Percentiles rank a stretch among this genome's conserved stretches.
Evolutionary conservation across 2,113 vertebrate species (phyloP).

Genomic region (Onychostruthus taczanowskii): DNA sequence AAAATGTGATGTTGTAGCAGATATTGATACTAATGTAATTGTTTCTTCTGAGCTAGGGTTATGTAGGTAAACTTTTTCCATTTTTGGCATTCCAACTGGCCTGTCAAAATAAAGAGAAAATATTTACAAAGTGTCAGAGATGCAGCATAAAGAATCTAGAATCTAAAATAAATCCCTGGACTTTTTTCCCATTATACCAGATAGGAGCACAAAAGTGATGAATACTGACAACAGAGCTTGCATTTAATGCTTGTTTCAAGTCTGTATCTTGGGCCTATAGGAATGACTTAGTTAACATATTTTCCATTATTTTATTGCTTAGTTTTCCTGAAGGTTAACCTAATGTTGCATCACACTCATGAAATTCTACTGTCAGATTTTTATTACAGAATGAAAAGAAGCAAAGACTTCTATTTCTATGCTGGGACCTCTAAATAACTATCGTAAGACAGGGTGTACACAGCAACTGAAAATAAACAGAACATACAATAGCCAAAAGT

Average conservation of each 20-base stretch:
- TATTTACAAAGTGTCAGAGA: neutral
- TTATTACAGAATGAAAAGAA: neutral
- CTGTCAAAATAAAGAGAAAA: conserved; percentile 69
- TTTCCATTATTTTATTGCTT: neutral
- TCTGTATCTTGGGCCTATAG: neutral
- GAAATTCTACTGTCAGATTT: neutral
- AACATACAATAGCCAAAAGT: neutral
- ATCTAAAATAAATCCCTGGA: neutral
- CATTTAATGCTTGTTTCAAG: neutral
- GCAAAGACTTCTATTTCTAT: neutral
- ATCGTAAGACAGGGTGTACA: neutral
- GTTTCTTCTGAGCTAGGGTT: conserved; percentile 99
- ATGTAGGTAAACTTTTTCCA: conserved; percentile 99
- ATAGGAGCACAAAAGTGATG: neutral
- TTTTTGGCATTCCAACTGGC: conserved; percentile 99
- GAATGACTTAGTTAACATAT: neutral
- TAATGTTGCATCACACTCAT: neutral
- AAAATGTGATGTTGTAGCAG: conserved; percentile 98
- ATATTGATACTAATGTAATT: conserved; percentile 98
- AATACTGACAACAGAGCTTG: neutral
- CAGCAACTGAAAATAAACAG: neutral
- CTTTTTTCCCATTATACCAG: neutral
- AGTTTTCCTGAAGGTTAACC: neutral
- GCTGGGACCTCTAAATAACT: neutral
- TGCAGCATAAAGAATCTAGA: neutral